phyloP scores from a whole-genome alignment of 2,797 vertebrate genomes.

The Phataginus tetradactyla region DNA sequence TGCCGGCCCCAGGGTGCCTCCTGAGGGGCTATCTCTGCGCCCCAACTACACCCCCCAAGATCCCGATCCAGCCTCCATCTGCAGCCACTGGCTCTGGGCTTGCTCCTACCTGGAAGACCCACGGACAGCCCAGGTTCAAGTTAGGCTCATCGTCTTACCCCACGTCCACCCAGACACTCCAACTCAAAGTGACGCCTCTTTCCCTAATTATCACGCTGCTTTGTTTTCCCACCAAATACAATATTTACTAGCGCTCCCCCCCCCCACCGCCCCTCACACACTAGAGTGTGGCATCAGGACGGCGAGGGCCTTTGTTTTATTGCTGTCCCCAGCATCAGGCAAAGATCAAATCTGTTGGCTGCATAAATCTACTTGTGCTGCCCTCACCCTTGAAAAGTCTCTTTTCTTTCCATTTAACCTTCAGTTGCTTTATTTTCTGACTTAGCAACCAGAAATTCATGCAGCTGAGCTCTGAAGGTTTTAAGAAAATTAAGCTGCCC shows the following conservation, averaged over 20 bases:
- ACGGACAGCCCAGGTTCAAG: neutral
- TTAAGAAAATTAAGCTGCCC: neutral
- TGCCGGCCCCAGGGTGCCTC: no score
- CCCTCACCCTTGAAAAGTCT: neutral
- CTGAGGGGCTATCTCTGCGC: no score
- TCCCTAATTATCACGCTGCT: neutral
- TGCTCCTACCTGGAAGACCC: neutral
- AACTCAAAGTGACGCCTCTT: fast-evolving
- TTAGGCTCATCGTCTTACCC: fast-evolving
- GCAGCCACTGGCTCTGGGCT: neutral
- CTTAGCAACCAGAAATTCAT: neutral
- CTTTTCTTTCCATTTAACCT: neutral
- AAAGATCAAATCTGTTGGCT: neutral
- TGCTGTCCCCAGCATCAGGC: neutral
- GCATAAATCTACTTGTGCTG: neutral
- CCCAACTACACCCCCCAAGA: neutral
- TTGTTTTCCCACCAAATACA: neutral
- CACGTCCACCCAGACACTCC: neutral
- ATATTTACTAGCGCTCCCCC: fast-evolving
- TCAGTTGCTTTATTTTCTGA: neutral
- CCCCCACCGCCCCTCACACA: fast-evolving
- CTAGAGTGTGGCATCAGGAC: fast-evolving
- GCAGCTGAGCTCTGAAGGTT: neutral
- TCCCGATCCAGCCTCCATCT: neutral
- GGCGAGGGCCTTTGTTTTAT: neutral